Base-by-base conservation (phyloP, 1,140 invertebrate species). In the Calliphora vicina region DNA sequence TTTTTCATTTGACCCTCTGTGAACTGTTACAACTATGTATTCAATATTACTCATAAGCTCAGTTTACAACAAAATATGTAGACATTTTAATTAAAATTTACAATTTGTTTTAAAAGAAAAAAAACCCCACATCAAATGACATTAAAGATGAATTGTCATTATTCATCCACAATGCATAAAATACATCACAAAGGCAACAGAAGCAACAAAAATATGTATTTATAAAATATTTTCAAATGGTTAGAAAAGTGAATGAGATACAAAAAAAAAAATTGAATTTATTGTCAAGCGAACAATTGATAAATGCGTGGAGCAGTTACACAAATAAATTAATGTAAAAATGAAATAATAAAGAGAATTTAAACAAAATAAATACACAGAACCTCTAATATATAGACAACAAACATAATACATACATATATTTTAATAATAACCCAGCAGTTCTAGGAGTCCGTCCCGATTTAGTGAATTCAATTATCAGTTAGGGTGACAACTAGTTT, bases 281-380 rank as follows among this genome's bases (percentile, higher is more conserved):
- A 57, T 57, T 57, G 50, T 57, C 50, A 57, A 17, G 50, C 15
- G 50, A 57, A 57, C 50, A 57, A 57, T 57, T 57, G 50, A 57
- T 57, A 6, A 57, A 57, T n/a, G 50, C 50, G 50, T 57, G n/a
- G 50, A 57, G n/a, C n/a, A 5, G 17, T 57, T 57, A 15, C 15
- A 57, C 50, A 57, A 57, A 57, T 57, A 57, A 57, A n/a, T 57
- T n/a, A 57, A 57, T 57, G 50, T 57, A 57, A 57, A 57, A 57
- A 13, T n/a, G 50, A 57, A 57, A 17, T 57, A 57, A 57, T 57
- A 5, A 57, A 57, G 35, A 5, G 35, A 15, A n/a, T n/a, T 57
- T 6, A 0, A 17, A 17, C 15, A 57, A 57, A 57, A 57, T 17
- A 17, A 15, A 57, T n/a, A 13, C 15, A 50, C 15, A 15, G 15